A percentile compares a stretch with the other conserved stretches of the same genome.
These are phyloP conservation scores for Drosophila mojavensis DNA, from an alignment of 1,140 invertebrate genomes.

Conservation along the genomic window DNA sequence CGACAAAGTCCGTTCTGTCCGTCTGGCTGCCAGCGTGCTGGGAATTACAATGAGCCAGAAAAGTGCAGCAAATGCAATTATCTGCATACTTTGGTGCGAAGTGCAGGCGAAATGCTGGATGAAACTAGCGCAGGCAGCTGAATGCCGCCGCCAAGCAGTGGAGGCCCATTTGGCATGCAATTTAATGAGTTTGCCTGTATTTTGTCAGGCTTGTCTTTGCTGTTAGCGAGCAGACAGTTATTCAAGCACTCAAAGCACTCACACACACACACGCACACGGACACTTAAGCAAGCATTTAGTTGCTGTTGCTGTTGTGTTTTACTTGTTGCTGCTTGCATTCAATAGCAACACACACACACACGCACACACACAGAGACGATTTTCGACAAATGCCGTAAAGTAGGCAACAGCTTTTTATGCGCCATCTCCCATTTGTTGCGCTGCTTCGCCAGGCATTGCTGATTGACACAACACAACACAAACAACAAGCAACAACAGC, in stretches of 20 bases:
- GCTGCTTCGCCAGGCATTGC: conserved; percentile 7
- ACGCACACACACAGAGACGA: not conserved
- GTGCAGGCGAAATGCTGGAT: not conserved
- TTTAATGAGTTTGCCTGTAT: conserved; percentile 25
- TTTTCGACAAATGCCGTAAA: conserved; percentile 47
- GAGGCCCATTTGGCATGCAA: conserved; percentile 6
- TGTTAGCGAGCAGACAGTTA: conserved; percentile 9
- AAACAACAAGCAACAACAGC: not conserved
- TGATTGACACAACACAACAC: conserved; percentile 14
- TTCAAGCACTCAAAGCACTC: conserved; percentile 22
- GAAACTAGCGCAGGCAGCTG: conserved; percentile 3
- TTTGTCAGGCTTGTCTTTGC: conserved; percentile 14
- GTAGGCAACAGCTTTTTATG: conserved; percentile 31
- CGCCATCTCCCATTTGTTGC: conserved; percentile 24
- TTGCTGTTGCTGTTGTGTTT: conserved; percentile 32
- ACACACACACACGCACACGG: conserved; percentile 15
- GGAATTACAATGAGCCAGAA: conserved; percentile 25
- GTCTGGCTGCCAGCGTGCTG: conserved; percentile 18
- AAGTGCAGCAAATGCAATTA: conserved; percentile 36
- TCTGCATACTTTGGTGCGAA: conserved; percentile 31
- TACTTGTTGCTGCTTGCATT: conserved; percentile 70
- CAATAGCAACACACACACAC: conserved; percentile 26
- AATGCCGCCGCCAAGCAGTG: not conserved
- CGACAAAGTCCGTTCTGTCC: not conserved
- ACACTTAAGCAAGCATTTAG: conserved; percentile 15